Conservation (phyloP, 92 coral and sea anemone genomes). For the Meandrina meandrites region DNA sequence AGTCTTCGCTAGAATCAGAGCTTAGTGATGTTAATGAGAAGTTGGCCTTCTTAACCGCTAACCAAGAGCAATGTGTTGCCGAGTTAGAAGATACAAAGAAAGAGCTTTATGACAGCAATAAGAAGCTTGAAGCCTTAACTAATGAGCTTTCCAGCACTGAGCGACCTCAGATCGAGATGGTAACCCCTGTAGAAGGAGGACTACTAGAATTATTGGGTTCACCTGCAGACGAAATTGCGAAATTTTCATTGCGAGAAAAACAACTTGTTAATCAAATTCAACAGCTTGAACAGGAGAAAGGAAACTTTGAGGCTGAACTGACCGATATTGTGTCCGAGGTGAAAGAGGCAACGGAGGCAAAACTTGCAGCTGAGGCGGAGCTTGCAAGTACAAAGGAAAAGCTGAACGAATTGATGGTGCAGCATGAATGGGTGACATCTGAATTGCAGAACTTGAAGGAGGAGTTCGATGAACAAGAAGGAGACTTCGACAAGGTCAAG, state of each 20-base stretch:
- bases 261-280: constrained; percentile 34
- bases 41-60: not conserved
- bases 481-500: constrained; percentile 41
- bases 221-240: constrained; percentile 27
- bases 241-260: constrained; percentile 35
- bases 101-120: constrained; percentile 6
- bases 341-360: constrained; percentile 36
- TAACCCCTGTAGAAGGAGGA: constrained; percentile 29
- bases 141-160: constrained; percentile 10
- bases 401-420: constrained; percentile 52
- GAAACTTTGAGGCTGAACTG: constrained; percentile 53
- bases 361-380: constrained; percentile 28
- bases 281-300: constrained; percentile 42
- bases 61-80: constrained; percentile 13
- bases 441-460: constrained; percentile 67
- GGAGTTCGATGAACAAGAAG: constrained; percentile 61
- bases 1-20: constrained; percentile 14
- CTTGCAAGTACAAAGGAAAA: constrained; percentile 34
- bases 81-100: constrained; percentile 27
- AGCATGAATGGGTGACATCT: constrained; percentile 71
- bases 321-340: constrained; percentile 54
- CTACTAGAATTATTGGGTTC: constrained; percentile 30
- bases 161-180: constrained; percentile 11
- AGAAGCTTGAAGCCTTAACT: not conserved
- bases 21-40: not conserved